Conservation (phyloP, 2,888 invertebrate species). For the Eristalinus aeneus region DNA sequence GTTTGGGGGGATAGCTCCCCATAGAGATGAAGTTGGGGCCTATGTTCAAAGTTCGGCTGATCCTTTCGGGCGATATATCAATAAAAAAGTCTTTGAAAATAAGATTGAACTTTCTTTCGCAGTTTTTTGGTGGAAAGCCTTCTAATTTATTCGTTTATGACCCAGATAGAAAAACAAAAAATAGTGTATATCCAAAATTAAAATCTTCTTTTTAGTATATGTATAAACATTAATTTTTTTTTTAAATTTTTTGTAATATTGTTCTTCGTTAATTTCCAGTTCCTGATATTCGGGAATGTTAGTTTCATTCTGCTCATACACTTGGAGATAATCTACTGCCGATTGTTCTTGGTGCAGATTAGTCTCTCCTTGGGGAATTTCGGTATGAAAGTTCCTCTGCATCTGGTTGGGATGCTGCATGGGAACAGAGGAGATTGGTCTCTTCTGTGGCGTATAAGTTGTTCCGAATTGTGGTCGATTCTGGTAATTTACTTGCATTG, state of each 20-base stretch:
- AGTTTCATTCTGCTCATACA: too few species aligned
- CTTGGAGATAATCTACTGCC: not conserved
- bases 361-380: not conserved
- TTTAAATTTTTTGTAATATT: not conserved
- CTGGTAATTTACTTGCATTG: not conserved
- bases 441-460: not conserved
- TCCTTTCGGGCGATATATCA: too few species aligned
- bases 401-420: not conserved
- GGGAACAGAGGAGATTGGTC: not conserved
- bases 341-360: not conserved
- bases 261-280: conserved; percentile 4
- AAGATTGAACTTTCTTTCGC: too few species aligned
- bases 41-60: too few species aligned
- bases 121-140: too few species aligned
- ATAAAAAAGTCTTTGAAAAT: too few species aligned
- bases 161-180: too few species aligned
- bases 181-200: too few species aligned
- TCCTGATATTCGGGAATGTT: not conserved
- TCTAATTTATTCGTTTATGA: too few species aligned
- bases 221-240: not conserved
- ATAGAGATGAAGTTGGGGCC: too few species aligned
- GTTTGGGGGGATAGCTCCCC: too few species aligned
- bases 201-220: too few species aligned
- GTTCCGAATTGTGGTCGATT: not conserved
- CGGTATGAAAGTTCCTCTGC: not conserved